Evolutionary conservation across 2,113 vertebrate species (phyloP), one percentile per base, ranked within the genome.

Genomic region (Planiliza haematocheilus): DNA sequence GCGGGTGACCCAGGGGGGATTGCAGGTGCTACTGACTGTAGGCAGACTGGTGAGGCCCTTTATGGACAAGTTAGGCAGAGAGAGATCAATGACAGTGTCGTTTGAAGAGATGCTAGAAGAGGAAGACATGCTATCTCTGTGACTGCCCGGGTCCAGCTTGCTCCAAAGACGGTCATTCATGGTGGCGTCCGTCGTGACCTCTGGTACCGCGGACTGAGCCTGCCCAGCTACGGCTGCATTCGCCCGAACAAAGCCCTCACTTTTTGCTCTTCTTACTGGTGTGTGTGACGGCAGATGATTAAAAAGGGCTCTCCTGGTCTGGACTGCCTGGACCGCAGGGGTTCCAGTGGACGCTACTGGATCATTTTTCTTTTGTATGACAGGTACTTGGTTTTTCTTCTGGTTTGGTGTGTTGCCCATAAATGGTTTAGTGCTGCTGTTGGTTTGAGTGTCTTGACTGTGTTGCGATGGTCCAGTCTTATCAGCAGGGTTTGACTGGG

Each of bases 61-160:
- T 30, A 93, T 89, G 53, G 95, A 94, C 63, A 96, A 89, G 80
- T 95, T 97, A 4, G 95, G 94, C 11, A 97, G 73, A 0, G 96
- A 95, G 30, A 99, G 93, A 74, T 98, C 96, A 0, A 98, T 96
- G 85, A 97, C 96, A 0, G 96, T 99, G 94, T 99, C 97, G 0
- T 91, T 96, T 83, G 97, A 99, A 1, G 96, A 98, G 90, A 98
- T 91, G 86, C 97, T 98, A 60, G 97, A 98, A 9, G 96, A 96
- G 0, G 96, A 97, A 21, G 97, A 99, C 92, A 97, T 90, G 14
- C 96, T 97, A 88, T 97, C 95, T 0, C 94, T 77, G 63, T 95
- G 95, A 73, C 73, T 93, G 69, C 89, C 78, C 0, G 92, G 87
- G 3, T 97, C 96, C 16, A 97, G 89, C 78, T 95, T 96, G 91